phyloP scores from a whole-genome alignment of 2,113 vertebrate species.

The Dipodomys merriami region DNA sequence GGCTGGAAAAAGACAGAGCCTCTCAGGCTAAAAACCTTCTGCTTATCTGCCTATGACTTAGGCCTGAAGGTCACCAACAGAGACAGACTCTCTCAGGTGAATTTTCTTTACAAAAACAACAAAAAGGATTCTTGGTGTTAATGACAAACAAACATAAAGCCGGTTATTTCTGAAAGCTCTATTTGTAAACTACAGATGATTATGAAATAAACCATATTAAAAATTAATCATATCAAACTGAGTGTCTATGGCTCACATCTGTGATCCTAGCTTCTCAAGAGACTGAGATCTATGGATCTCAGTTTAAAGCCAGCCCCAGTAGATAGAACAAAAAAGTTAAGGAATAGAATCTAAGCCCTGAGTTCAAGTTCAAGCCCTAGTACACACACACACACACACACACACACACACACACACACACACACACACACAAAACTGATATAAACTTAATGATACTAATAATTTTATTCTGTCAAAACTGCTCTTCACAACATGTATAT shows the following conservation, averaged over 20 bases:
- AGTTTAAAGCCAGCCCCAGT: too few relatives aligned
- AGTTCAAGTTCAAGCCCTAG: too few relatives aligned
- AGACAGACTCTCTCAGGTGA: not conserved
- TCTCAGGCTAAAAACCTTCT: not conserved
- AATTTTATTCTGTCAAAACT: not conserved
- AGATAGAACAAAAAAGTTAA: too few relatives aligned
- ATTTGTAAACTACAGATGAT: not conserved
- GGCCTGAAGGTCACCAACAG: not conserved
- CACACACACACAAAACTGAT: too few relatives aligned
- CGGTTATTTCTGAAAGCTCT: not conserved
- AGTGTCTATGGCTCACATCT: too few relatives aligned
- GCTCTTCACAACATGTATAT: not conserved
- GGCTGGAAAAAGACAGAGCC: not conserved
- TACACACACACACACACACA: too few relatives aligned
- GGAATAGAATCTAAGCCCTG: too few relatives aligned
- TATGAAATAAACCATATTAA: not conserved
- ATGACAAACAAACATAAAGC: not conserved
- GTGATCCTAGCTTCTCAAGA: too few relatives aligned
- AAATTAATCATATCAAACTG: not conserved
- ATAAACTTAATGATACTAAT: not conserved
- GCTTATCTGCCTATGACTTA: not conserved
- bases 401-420: too few relatives aligned
- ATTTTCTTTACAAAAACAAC: not conserved
- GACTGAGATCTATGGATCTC: too few relatives aligned
- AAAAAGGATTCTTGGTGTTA: not conserved